Conservation (phyloP, 2,888 invertebrate species). For the Hemaris fuciformis region DNA sequence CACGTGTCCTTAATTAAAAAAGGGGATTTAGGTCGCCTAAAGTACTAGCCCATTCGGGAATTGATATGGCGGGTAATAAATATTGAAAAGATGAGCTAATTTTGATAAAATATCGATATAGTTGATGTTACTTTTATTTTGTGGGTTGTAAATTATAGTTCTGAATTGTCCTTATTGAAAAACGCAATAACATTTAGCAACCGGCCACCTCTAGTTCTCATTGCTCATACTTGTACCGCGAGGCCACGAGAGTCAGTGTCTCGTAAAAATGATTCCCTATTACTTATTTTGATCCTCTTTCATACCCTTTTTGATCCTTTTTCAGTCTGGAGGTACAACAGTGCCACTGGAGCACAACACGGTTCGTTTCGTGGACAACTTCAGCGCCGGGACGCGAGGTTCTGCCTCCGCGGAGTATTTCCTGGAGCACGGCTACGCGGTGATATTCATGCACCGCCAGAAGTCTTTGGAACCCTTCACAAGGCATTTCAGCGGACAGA, state of each 20-base stretch:
- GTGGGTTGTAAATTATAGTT: too few relatives aligned
- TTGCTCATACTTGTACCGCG: too few relatives aligned
- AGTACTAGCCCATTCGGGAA: background rate
- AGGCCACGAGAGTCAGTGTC: too few relatives aligned
- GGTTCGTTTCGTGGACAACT: conserved; percentile 99
- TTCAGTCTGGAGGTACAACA: conserved; percentile 96
- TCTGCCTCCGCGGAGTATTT: conserved; percentile 98
- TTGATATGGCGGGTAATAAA: background rate
- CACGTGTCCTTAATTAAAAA: background rate
- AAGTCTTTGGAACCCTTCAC: conserved; percentile 96
- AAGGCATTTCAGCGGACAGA: conserved; percentile 90
- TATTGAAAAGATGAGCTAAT: background rate
- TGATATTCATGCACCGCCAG: conserved; percentile 95
- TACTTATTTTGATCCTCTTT: too few relatives aligned
- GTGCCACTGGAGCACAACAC: conserved; percentile 98
- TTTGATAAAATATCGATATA: background rate
- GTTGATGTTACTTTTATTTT: background rate
- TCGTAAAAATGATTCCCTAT: too few relatives aligned
- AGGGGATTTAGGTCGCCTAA: background rate
- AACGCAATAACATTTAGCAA: too few relatives aligned
- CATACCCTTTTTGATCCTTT: too few relatives aligned
- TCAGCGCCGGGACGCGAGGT: conserved; percentile 97
- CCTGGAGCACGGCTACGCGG: conserved; percentile 90
- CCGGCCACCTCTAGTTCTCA: too few relatives aligned
- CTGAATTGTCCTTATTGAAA: too few relatives aligned